These are phyloP conservation scores for Pipa parva DNA, from an alignment of 2,113 vertebrate species.

Conservation along the genomic window DNA sequence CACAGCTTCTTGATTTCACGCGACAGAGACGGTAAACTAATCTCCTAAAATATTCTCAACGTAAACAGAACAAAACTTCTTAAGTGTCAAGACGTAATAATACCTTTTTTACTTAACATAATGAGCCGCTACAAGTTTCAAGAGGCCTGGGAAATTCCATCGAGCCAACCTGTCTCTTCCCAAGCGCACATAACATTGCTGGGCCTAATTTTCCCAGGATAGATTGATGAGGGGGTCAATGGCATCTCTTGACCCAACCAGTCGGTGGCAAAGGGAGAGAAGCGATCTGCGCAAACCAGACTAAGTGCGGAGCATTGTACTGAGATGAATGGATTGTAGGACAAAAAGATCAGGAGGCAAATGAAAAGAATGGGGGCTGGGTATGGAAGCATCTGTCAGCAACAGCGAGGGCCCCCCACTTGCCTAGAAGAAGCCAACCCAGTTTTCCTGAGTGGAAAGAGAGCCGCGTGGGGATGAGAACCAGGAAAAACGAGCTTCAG, in stretches of 20 bases:
- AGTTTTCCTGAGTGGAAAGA: background rate
- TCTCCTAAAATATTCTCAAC: too few species aligned
- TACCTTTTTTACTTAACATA: too few species aligned
- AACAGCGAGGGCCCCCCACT: background rate
- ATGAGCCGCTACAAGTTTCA: too few species aligned
- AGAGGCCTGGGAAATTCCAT: too few species aligned
- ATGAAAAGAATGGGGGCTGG: background rate
- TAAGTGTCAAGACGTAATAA: too few species aligned
- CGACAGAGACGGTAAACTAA: too few species aligned
- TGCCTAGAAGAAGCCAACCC: background rate
- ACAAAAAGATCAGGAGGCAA: background rate
- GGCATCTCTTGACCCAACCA: slow-evolving; percentile 12
- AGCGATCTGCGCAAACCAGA: background rate
- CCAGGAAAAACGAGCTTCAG: too few species aligned
- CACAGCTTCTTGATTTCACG: too few species aligned
- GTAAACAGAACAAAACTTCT: too few species aligned
- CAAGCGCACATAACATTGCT: too few species aligned
- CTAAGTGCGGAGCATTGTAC: slow-evolving; percentile 12
- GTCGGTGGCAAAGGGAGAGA: background rate
- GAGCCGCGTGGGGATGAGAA: slow-evolving; percentile 4
- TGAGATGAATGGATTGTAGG: background rate
- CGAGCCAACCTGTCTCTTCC: background rate
- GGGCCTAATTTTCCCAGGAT: slow-evolving; percentile 9
- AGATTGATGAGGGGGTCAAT: background rate
- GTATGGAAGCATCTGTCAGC: slow-evolving; percentile 22